These are phyloP conservation scores for Idaea straminata DNA, from an alignment of 2,888 invertebrate genomes.

Conservation along the genomic window DNA sequence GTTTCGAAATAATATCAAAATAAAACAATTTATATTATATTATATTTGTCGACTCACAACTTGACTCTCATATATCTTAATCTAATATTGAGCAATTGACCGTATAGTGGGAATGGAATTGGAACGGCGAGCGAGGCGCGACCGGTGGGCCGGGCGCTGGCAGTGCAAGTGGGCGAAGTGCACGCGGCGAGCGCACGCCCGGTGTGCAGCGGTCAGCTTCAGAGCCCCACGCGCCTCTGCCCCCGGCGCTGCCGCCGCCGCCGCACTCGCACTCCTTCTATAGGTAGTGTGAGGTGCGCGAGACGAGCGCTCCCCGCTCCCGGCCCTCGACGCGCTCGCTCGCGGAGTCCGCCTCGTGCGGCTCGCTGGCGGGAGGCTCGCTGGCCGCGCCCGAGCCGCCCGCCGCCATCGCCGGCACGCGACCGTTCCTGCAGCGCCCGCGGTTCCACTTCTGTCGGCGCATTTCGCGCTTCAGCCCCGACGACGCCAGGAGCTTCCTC, in stretches of 20 bases:
- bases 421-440: slow-evolving; percentile 48
- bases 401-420: slow-evolving; percentile 35
- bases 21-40: background rate
- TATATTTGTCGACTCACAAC: background rate
- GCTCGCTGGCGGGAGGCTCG: slow-evolving; percentile 56
- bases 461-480: slow-evolving; percentile 58
- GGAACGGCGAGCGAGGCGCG: slow-evolving; percentile 55
- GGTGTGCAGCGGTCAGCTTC: slow-evolving; percentile 82
- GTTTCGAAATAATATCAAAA: slow-evolving; percentile 9
- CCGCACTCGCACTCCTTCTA: slow-evolving; percentile 79
- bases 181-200: slow-evolving; percentile 64
- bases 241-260: slow-evolving; percentile 71
- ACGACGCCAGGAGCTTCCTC: slow-evolving; percentile 66
- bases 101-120: slow-evolving; percentile 67
- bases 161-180: slow-evolving; percentile 41
- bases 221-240: slow-evolving; percentile 81
- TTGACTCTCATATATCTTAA: background rate
- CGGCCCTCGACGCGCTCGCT: slow-evolving; percentile 73
- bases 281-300: slow-evolving; percentile 77
- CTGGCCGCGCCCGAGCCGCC: slow-evolving; percentile 33
- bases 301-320: slow-evolving; percentile 71
- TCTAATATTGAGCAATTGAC: background rate
- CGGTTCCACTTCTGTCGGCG: slow-evolving; percentile 72
- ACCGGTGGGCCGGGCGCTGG: slow-evolving; percentile 36
- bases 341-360: slow-evolving; percentile 73